Evolutionary conservation across 2,888 invertebrate genomes (phyloP).

Genomic region (Tipula helvola): DNA sequence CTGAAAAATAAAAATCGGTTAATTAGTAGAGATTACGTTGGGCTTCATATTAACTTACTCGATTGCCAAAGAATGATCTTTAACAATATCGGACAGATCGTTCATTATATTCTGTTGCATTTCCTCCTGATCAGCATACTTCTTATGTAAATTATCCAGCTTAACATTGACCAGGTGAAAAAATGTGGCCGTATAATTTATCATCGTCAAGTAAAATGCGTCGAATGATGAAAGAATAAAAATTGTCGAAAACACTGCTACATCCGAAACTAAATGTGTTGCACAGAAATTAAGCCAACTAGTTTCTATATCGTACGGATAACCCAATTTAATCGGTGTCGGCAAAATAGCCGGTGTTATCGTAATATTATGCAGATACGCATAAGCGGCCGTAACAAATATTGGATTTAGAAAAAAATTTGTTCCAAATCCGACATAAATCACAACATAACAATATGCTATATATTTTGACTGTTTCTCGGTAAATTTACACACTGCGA

Average conservation of each 20-base stretch:
- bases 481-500: background rate
- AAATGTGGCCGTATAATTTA: conserved; percentile 5
- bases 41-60: background rate
- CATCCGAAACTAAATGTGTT: background rate
- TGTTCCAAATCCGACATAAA: conserved; percentile 9
- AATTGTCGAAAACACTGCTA: background rate
- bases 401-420: conserved; percentile 10
- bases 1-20: background rate
- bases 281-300: background rate
- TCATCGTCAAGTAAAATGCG: conserved; percentile 6
- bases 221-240: background rate
- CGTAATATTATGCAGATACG: background rate
- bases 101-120: background rate
- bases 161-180: conserved; percentile 9
- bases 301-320: background rate
- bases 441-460: background rate
- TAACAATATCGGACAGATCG: background rate
- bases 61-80: background rate
- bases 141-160: background rate
- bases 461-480: conserved; percentile 5
- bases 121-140: background rate
- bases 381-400: background rate
- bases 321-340: conserved; percentile 8
- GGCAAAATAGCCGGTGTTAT: conserved; percentile 4
- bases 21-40: background rate